phyloP scores from a whole-genome alignment of 2,113 vertebrate species.

The Thermophis baileyi region DNA sequence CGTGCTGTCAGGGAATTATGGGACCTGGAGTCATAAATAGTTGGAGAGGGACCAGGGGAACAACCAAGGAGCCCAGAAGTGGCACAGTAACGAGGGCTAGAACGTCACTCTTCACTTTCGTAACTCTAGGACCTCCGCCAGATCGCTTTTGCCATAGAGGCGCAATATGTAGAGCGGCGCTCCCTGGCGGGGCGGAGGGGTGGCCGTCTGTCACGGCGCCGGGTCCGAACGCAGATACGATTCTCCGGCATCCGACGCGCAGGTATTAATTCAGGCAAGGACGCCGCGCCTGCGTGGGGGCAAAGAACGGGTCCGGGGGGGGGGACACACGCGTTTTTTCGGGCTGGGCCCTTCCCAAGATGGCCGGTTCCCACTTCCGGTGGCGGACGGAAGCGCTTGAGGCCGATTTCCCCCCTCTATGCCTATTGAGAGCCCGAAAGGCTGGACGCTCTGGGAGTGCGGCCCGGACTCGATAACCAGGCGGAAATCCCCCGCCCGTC shows the following conservation, averaged over 20 bases:
- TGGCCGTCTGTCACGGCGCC: background rate
- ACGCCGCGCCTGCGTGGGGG: background rate
- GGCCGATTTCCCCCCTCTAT: background rate
- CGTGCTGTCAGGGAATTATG: background rate
- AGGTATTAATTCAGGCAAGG: background rate
- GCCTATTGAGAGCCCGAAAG: no score
- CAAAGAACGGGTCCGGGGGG: background rate
- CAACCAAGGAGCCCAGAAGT: background rate
- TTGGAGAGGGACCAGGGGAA: background rate
- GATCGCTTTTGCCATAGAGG: background rate
- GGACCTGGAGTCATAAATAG: background rate
- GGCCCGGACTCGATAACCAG: background rate
- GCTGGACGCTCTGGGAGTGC: background rate
- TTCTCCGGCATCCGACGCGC: background rate
- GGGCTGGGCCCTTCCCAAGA: background rate
- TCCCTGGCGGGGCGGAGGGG: background rate
- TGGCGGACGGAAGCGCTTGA: background rate
- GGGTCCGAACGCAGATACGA: background rate
- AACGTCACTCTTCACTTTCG: background rate
- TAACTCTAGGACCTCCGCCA: background rate
- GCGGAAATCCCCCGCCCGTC: no score
- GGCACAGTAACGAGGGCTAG: fast-evolving
- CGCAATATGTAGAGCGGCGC: background rate
- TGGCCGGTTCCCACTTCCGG: background rate
- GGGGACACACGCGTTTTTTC: fast-evolving